Base-by-base conservation (phyloP, 2,797 vertebrate species). In the Erithacus rubecula region DNA sequence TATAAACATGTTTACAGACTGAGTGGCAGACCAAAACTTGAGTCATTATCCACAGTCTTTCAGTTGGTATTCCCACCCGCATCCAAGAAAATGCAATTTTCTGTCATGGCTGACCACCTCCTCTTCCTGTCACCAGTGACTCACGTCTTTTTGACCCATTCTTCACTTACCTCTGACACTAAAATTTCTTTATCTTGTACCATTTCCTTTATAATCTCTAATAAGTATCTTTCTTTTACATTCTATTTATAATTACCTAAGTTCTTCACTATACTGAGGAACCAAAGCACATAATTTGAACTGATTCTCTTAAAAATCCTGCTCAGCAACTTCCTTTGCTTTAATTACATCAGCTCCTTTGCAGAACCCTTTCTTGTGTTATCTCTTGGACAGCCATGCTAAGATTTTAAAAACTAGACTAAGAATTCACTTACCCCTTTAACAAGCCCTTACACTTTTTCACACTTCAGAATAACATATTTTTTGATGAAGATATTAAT, bases 31-130 rank as follows among this genome's bases (percentile, higher is more conserved):
- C 95, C 87, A 90, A 72, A 87, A 52, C 43, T 59, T 95, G 90
- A 94, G 89, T 94, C 93, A 96, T 55, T 86, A 55, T 91, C 87
- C 94, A 94, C 93, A 93, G 27, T n/a, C 74, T 82, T 94, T 82
- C 68, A 83, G 64, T 34, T 84, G 63, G 36, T 63, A 86, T 80
- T 85, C 75, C 63, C 36, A 93, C 41, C 37, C 68, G 21, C 47
- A 90, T 72, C 44, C 88, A 77, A 89, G 47, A 83, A 94, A 87
- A 76, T 1, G 8, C 41, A 52, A 56, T 89, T 88, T 87, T 81
- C 83, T 84, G 49, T 60, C 63, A 67, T 6, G 77, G 30, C 49
- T 92, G 93, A 90, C 90, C 75, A 93, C 59, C 34, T 82, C 69
- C 59, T 82, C 59, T 90, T 96, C 86, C 80, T 77, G 86, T 68